These are phyloP conservation scores for Sebastes oblongus DNA, from an alignment of 2,797 vertebrate genomes.

Conservation along the genomic window DNA sequence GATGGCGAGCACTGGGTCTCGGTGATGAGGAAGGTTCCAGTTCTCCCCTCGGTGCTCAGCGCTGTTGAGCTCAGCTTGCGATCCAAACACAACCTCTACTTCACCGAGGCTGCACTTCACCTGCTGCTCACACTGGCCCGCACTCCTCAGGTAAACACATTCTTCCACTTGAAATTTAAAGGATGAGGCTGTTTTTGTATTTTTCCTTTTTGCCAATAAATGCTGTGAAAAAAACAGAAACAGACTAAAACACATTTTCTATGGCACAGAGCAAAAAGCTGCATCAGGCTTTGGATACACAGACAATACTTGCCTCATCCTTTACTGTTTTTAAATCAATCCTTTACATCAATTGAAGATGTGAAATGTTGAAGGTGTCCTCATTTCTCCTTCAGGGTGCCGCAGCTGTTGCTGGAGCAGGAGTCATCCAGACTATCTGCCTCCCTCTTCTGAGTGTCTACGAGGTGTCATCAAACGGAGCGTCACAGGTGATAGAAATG, in stretches of 20 bases:
- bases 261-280: no score
- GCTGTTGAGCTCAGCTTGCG: slow-evolving; percentile 93
- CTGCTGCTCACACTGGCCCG: slow-evolving; percentile 93
- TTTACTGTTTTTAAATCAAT: background rate
- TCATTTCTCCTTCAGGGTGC: slow-evolving; percentile 85
- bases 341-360: background rate
- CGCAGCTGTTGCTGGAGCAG: slow-evolving; percentile 91
- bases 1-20: slow-evolving; percentile 93
- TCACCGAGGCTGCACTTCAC: slow-evolving; percentile 93
- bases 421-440: slow-evolving; percentile 92
- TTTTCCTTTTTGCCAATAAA: background rate
- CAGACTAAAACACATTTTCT: background rate
- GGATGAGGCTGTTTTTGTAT: background rate
- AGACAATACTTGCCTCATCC: background rate
- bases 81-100: slow-evolving; percentile 94
- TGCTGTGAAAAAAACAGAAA: no score
- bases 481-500: slow-evolving; percentile 83
- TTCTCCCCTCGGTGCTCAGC: slow-evolving; percentile 90
- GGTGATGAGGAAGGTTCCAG: slow-evolving; percentile 90
- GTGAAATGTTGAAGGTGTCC: background rate
- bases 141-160: slow-evolving; percentile 88
- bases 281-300: background rate
- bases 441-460: slow-evolving; percentile 95
- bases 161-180: background rate
- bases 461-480: slow-evolving; percentile 88